Conservation (phyloP, 2,113 vertebrate species). For the Marmota flaviventris region DNA sequence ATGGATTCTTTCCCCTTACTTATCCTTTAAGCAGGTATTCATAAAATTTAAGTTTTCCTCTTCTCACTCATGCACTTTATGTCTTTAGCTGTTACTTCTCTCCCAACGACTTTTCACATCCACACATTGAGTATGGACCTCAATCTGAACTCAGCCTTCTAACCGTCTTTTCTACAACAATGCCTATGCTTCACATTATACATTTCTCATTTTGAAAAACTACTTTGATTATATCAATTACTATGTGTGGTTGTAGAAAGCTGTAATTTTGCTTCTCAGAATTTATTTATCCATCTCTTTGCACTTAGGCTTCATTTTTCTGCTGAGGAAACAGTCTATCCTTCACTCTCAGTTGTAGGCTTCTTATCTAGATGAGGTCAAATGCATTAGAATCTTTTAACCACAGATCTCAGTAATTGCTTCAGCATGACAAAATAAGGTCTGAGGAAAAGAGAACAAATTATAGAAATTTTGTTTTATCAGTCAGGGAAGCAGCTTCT, state of each 20-base stretch:
- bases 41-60: not conserved
- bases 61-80: not conserved
- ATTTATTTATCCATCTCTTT: not conserved
- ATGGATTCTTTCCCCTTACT: not conserved
- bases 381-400: not conserved
- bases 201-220: not conserved
- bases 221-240: not conserved
- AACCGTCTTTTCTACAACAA: not conserved
- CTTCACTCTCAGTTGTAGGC: not conserved
- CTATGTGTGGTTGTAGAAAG: not conserved
- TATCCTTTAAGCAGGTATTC: not conserved
- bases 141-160: not conserved
- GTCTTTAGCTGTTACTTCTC: not conserved
- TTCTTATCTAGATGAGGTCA: not conserved
- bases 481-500: not conserved
- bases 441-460: not conserved
- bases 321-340: not conserved
- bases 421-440: not conserved
- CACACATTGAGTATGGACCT: not conserved
- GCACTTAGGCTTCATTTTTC: slow-evolving; percentile 21
- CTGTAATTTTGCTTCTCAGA: not conserved
- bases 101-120: not conserved
- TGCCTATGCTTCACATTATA: not conserved
- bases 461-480: not conserved
- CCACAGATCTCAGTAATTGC: not conserved